Base-by-base conservation (phyloP, 2,797 vertebrate species). In the Cyclopterus lumpus region DNA sequence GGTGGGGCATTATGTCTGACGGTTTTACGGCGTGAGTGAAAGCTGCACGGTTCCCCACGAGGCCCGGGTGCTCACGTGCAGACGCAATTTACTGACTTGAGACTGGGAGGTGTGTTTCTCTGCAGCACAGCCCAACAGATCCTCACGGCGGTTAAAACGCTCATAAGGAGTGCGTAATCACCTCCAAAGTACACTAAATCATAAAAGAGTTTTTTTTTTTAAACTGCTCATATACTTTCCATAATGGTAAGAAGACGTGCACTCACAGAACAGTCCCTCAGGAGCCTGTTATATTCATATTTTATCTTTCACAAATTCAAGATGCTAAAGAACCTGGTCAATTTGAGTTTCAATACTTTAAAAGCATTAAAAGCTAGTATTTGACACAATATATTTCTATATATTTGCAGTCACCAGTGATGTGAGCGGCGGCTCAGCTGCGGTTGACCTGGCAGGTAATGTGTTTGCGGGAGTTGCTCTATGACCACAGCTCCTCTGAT, bases 1-100 rank as follows among this genome's bases (percentile, higher is more conserved):
- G 30, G 85, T 30, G n/a, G 3, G 32, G 83, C 81, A 69, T 90
- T 84, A 83, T 81, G 84, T 72, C 77, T 89, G 79, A 86, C 74
- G 63, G 68, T 67, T 90, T 93, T 81, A 87, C 54, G 73, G 80
- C 68, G 8, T 12, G 22, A 87, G 80, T 77, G 80, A 88, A 91
- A 89, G 83, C 86, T 62, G 69, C n/a, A 57, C 48, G 24, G 2
- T 81, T 77, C 87, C 86, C 84, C 81, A n/a, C 10, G 18, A 67
- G 90, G 73, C 26, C 79, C 79, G 79, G 90, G 82, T 86, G 8
- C 88, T 87, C 81, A 28, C 68, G 32, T 83, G 77, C 15, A 69
- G 62, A 59, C 55, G 10, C 5, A 1, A 84, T 88, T 32, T 85
- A 36, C 67, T 73, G 87, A 85, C 66, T 77, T 32, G 32, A 83